Base-by-base conservation (phyloP, 2,113 vertebrate genomes). In the Micromys minutus region DNA sequence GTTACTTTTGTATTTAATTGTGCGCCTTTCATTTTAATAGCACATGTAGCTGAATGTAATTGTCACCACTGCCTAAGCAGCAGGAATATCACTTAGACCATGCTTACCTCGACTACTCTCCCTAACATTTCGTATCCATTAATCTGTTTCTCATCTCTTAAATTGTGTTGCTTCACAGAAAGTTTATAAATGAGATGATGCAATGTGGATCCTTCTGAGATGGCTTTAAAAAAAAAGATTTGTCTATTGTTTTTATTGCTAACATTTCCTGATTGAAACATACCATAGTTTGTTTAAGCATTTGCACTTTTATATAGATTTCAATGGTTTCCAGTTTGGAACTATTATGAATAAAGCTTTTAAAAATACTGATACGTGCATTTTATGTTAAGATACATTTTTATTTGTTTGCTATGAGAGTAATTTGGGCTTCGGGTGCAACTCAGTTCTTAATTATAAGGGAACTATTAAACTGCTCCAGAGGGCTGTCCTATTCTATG, bases 361-460 rank as follows among this genome's bases (percentile, higher is more conserved):
- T 69, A 39, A 65, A 87, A 87, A 89, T 21, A 87, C 91, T 89
- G 19, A 55, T 39, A 17, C 89, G 79, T 17, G 93, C 52, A 2
- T 89, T 83, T 69, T 77, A 67, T 34, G 17, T 89, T 47, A 86
- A 96, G n/a, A 29, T 71, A 72, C 90, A 10, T 91, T 85, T 93
- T 93, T 19, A n/a, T 95, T 96, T 45, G 88, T 39, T 93, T 17
- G 31, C 79, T 94, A 77, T 72, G 42, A 83, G 39, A 79, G 24
- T 11, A 71, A 57, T 89, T 47, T 84, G 75, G 59, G n/a, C 1
- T 87, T 81, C 4, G 72, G 29, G 45, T 75, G n/a, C 81, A 81
- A 94, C 81, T 67, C 36, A 39, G n/a, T 59, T 91, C 91, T 90
- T 80, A 84, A 61, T 88, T 65, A 89, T 69, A 94, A 94, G 91